Evolutionary conservation across 2,113 vertebrate species (phyloP).

Genomic region (Carassius carassius): DNA sequence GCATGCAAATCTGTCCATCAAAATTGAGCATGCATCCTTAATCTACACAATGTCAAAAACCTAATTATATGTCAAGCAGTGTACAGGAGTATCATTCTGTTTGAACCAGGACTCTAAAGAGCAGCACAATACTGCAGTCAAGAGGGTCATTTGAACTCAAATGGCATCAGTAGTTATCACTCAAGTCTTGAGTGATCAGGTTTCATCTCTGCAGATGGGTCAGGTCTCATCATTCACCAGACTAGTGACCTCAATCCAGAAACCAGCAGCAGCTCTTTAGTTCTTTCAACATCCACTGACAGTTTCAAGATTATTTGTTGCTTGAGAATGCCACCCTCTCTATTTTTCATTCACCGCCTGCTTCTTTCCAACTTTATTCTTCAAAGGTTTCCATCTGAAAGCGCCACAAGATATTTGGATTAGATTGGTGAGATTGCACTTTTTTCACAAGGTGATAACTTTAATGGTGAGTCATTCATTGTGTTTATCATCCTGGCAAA

Average conservation of each 20-base stretch:
- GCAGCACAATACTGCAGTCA: not conserved
- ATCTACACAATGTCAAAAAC: not conserved
- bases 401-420: constrained; percentile 6
- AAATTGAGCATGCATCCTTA: not conserved
- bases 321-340: not conserved
- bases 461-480: constrained; percentile 18
- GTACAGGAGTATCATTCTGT: not conserved
- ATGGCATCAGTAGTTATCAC: constrained; percentile 9
- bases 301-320: not conserved
- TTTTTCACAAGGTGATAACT: constrained; percentile 21
- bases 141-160: constrained; percentile 25
- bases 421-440: constrained; percentile 34
- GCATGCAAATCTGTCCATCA: not conserved
- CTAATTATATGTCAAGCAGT: not conserved
- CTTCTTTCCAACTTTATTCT: constrained; percentile 4
- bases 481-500: not conserved
- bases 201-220: not conserved
- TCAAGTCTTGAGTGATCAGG: not conserved
- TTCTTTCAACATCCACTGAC: not conserved
- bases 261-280: not conserved
- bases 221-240: not conserved
- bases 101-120: not conserved
- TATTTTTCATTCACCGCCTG: not conserved
- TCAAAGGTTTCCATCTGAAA: not conserved
- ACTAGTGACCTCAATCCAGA: not conserved